Evolutionary conservation across 2,113 vertebrate species (phyloP), one percentile per base, ranked within the genome.

Genomic region (Trichomycterus rosablanca): DNA sequence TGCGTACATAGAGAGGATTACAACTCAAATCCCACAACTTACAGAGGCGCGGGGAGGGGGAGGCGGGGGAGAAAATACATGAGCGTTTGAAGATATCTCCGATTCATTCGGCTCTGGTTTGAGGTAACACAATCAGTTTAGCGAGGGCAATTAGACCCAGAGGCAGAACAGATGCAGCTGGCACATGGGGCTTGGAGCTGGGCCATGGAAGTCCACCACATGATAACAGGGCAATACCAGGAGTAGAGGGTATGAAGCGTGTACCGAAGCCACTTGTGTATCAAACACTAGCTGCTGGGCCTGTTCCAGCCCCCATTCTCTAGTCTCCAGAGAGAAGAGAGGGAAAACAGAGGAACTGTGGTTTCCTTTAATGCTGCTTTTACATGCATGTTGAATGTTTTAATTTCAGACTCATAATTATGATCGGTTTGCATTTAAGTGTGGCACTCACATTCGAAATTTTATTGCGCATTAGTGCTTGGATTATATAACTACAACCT

Each of bases 61-160:
- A 2, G 60, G 37, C 15, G 37, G 37, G 5, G 1, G 75, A 74
- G 76, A 73, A 75, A n/a, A 83, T 46, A 54, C 37, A 45, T 15
- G 20, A 61, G 22, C 35, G 68, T 61, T 50, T 34, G 44, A 71
- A 58, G 64, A 61, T 48, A 61, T 45, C 34, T n/a, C 49, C 49
- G 49, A 64, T 54, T 59, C 65, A 56, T 18, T 55, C 42, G 56
- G 51, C 49, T 56, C 51, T 22, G 45, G 22, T 63, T 54, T 4
- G 44, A 23, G 54, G 61, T 54, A 26, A 59, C 50, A 35, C 3
- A 34, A 69, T 22, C 4, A 89, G 89, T 88, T 71, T 88, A 81
- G 82, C 7, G 70, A 71, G 83, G 88, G 90, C 93, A 95, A 96
- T 95, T 90, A 91, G 84, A 83, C 92, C 89, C 80, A 85, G 90